Percentiles rank a stretch among this genome's conserved stretches.
Evolutionary conservation across 2,797 vertebrate species (phyloP).

Genomic region (Orestias chungarensis): DNA sequence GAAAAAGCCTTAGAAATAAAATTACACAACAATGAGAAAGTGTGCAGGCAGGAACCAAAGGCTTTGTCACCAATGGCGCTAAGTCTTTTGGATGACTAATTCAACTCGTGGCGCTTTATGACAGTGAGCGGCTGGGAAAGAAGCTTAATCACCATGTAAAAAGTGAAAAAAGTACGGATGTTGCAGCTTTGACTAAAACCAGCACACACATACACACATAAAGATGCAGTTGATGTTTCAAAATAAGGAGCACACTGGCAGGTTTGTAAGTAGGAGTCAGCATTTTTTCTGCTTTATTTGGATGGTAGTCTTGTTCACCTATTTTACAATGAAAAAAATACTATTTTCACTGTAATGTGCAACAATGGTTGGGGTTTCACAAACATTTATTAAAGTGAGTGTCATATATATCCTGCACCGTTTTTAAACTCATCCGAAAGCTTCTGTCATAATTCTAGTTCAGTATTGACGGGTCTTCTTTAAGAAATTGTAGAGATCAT

Average conservation of each 20-base stretch:
- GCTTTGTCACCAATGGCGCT: slow-evolving; percentile 42
- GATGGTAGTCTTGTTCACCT: slow-evolving; percentile 7
- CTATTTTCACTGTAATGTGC: neutral
- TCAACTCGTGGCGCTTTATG: slow-evolving; percentile 37
- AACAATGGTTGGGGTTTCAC: neutral
- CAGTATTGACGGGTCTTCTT: neutral
- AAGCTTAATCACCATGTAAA: slow-evolving; percentile 43
- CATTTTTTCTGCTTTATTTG: slow-evolving; percentile 34
- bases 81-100: slow-evolving; percentile 46
- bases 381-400: neutral
- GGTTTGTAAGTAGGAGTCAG: slow-evolving; percentile 12
- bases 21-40: slow-evolving; percentile 57
- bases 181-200: slow-evolving; percentile 32
- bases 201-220: slow-evolving; percentile 36
- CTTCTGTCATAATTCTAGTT: neutral
- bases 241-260: slow-evolving; percentile 31
- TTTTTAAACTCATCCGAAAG: neutral
- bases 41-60: slow-evolving; percentile 38
- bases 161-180: slow-evolving; percentile 32
- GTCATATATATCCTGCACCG: neutral
- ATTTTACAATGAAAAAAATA: neutral
- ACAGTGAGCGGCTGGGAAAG: slow-evolving; percentile 16
- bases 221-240: slow-evolving; percentile 35
- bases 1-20: slow-evolving; percentile 57
- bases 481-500: neutral